These are phyloP conservation scores for Dyspetes luteomarginatus DNA, from an alignment of 2,888 invertebrate genomes.

Conservation along the genomic window DNA sequence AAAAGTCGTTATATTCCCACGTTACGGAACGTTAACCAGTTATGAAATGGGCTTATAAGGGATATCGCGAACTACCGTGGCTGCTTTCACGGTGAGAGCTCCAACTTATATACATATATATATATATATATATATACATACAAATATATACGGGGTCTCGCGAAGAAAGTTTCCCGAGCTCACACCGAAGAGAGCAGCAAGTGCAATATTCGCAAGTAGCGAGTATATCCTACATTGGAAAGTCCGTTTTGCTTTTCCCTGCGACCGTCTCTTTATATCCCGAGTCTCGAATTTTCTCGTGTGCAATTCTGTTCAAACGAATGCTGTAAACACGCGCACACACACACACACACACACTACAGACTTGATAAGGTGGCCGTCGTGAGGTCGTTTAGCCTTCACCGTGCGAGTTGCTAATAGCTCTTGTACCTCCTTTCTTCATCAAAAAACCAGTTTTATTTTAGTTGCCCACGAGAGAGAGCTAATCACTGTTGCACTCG, in stretches of 20 bases:
- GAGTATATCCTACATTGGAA: slow-evolving; percentile 75
- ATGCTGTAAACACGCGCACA: slow-evolving; percentile 52
- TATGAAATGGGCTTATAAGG: slow-evolving; percentile 82
- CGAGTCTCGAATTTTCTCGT: slow-evolving; percentile 46
- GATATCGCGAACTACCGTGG: slow-evolving; percentile 70
- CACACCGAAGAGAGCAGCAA: slow-evolving; percentile 67
- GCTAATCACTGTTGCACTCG: slow-evolving; percentile 51
- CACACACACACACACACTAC: neutral
- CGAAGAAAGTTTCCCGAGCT: slow-evolving; percentile 80
- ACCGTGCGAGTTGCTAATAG: slow-evolving; percentile 38
- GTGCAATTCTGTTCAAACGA: slow-evolving; percentile 73
- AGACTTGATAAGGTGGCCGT: slow-evolving; percentile 11
- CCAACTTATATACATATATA: too few species aligned
- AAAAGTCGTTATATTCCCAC: slow-evolving; percentile 69
- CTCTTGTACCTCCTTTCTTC: neutral
- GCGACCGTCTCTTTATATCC: slow-evolving; percentile 26
- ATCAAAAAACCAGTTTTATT: slow-evolving; percentile 41
- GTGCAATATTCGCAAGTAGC: slow-evolving; percentile 74
- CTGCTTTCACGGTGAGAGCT: slow-evolving; percentile 78
- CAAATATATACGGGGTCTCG: too few species aligned
- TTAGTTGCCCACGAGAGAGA: neutral
- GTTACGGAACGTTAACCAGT: slow-evolving; percentile 82
- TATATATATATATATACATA: too few species aligned
- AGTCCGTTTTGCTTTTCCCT: slow-evolving; percentile 70
- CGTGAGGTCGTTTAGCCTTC: slow-evolving; percentile 54